Evolutionary conservation across 2,797 vertebrate genomes (phyloP).

Genomic region (Microctenopoma steveboyesi): DNA sequence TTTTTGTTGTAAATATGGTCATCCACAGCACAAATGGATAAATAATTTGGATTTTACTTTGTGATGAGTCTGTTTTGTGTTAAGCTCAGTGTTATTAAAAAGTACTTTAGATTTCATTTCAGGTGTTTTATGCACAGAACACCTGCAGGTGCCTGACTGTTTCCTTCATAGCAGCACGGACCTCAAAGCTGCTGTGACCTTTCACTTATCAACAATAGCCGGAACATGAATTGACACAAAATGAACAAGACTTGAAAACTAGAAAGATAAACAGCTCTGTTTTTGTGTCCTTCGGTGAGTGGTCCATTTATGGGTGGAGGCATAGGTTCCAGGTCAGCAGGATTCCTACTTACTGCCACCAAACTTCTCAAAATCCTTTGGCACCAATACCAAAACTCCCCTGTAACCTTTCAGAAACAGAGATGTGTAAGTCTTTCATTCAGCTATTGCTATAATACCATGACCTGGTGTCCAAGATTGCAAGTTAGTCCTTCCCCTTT

Average conservation of each 20-base stretch:
- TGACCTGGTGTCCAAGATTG: constrained; percentile 32
- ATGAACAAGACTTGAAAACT: constrained; percentile 16
- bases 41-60: constrained; percentile 12
- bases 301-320: constrained; percentile 20
- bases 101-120: constrained; percentile 1
- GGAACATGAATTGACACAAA: constrained; percentile 32
- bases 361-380: constrained; percentile 28
- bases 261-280: constrained; percentile 35
- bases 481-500: constrained; percentile 47
- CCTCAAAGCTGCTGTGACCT: constrained; percentile 25
- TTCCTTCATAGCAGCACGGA: constrained; percentile 16
- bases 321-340: constrained; percentile 40
- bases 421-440: constrained; percentile 25
- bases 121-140: constrained; percentile 9
- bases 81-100: constrained; percentile 29
- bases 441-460: constrained; percentile 60
- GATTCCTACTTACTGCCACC: constrained; percentile 15
- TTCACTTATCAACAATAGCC: constrained; percentile 28
- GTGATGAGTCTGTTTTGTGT: constrained; percentile 16
- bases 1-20: not conserved
- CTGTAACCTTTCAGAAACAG: constrained; percentile 30
- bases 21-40: not conserved
- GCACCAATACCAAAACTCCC: constrained; percentile 7
- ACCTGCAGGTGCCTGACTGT: constrained; percentile 23
- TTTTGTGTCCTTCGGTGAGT: constrained; percentile 14